Evolutionary conservation across 2,113 vertebrate genomes (phyloP).

Genomic region (Brevimyrus niger): DNA sequence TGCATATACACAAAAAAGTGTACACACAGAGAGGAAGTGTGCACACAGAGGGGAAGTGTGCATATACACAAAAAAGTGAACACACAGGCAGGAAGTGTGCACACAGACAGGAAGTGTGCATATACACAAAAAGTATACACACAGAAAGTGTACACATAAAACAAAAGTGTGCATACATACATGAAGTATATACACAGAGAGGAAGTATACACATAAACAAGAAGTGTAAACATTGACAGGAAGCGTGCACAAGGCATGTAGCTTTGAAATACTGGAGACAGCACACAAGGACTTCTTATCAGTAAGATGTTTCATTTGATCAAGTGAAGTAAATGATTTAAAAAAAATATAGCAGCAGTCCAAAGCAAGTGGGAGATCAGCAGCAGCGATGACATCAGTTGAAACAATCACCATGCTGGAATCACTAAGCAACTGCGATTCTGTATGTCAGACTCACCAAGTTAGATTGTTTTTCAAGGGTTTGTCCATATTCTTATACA

Average conservation of each 20-base stretch:
- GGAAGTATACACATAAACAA: not conserved
- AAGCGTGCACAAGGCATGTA: not conserved
- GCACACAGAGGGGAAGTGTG: no score
- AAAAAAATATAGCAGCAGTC: not conserved
- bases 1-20: no score
- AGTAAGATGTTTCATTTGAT: not conserved
- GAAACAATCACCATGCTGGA: not conserved
- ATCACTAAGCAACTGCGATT: not conserved
- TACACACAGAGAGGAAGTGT: no score
- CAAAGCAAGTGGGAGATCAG: not conserved
- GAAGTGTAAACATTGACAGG: not conserved
- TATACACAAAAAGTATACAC: no score
- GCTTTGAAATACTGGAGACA: not conserved
- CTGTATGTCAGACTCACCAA: not conserved
- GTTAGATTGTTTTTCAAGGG: not conserved
- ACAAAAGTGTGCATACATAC: no score
- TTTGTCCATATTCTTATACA: not conserved
- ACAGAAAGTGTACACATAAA: no score
- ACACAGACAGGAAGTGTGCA: no score
- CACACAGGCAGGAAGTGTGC: no score
- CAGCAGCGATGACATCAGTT: not conserved
- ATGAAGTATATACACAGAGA: no score
- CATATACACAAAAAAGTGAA: no score
- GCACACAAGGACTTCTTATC: not conserved
- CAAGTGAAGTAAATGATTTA: not conserved